Conservation (phyloP, 2,797 vertebrate species). For the Mico argentatus region DNA sequence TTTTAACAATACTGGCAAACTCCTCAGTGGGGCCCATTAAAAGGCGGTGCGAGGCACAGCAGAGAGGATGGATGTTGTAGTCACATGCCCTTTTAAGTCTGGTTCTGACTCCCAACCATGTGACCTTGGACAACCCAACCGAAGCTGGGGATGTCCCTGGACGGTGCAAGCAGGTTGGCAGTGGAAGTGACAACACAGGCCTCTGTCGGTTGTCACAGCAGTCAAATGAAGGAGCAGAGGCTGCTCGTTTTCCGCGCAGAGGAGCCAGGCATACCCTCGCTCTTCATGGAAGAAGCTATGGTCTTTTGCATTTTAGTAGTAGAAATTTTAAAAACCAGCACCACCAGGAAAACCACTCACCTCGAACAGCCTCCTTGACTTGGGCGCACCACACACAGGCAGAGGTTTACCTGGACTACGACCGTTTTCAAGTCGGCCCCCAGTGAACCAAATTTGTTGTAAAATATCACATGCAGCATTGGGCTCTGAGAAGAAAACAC, state of each 20-base stretch:
- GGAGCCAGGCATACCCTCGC: rapidly evolving
- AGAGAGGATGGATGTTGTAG: rapidly evolving
- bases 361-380: rapidly evolving
- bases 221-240: rapidly evolving
- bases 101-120: not conserved
- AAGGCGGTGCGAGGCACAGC: not conserved
- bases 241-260: rapidly evolving
- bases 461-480: rapidly evolving
- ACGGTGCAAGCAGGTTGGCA: not conserved
- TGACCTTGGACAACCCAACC: not conserved
- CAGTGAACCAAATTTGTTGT: not conserved
- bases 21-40: slow-evolving; percentile 29
- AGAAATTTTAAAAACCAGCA: not conserved
- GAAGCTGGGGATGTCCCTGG: not conserved
- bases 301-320: rapidly evolving
- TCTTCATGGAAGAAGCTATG: rapidly evolving
- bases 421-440: not conserved
- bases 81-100: not conserved
- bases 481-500: not conserved
- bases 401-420: rapidly evolving
- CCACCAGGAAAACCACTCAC: not conserved
- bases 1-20: not conserved
- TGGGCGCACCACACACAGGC: not conserved
- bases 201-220: rapidly evolving
- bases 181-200: rapidly evolving